Conservation (phyloP, 2,113 vertebrate genomes). For the Stictonetta naevosa region DNA sequence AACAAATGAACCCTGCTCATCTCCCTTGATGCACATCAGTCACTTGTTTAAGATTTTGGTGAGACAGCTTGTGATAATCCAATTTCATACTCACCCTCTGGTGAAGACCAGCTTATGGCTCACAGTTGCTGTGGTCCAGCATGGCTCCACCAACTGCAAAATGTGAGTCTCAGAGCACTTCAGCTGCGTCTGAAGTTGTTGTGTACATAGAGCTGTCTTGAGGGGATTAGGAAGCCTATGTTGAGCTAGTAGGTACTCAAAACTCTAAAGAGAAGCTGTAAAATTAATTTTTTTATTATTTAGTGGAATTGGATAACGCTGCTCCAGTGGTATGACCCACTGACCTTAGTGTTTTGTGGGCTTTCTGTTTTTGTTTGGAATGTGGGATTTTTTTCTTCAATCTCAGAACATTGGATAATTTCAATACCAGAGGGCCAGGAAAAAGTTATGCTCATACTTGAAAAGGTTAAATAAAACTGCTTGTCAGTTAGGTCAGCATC, state of each 20-base stretch:
- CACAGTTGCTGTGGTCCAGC: background rate
- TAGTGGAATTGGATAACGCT: background rate
- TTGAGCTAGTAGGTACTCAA: background rate
- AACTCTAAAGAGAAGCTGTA: background rate
- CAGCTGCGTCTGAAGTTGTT: background rate
- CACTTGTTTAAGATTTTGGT: background rate
- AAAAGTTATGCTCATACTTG: background rate
- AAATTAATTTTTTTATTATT: background rate
- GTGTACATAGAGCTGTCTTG: background rate
- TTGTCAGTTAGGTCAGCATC: background rate
- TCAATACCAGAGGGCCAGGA: background rate
- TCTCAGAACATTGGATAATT: background rate
- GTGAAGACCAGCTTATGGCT: background rate
- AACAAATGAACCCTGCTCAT: background rate
- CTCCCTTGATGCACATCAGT: background rate
- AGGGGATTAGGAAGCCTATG: background rate
- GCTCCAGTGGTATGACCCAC: background rate
- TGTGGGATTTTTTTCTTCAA: background rate
- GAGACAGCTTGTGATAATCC: background rate
- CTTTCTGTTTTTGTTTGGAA: background rate
- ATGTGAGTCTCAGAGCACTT: background rate
- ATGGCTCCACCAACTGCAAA: background rate
- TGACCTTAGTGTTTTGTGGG: background rate
- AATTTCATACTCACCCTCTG: rapidly evolving
- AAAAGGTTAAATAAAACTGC: background rate